Evolutionary conservation across 2,888 invertebrate genomes (phyloP), one percentile per base, ranked within the genome.

Genomic region (Hartigia nigra): DNA sequence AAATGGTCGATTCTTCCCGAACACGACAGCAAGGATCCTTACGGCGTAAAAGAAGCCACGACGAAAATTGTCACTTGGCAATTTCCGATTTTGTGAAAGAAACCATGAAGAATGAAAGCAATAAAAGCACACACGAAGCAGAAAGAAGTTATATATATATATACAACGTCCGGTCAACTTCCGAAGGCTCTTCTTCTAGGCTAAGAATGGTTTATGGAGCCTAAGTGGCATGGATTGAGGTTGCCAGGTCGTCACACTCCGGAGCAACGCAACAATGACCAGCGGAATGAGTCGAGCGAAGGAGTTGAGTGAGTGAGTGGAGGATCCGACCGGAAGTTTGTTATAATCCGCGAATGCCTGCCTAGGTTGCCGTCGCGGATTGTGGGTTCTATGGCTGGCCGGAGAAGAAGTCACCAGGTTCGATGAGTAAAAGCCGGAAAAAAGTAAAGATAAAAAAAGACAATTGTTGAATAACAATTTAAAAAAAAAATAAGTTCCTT

Each of bases 201-300:
- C 39, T 39, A 39, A 39, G 39, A 39, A 23, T 39, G 23, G 23
- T 39, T 82, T 81, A 82, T 79, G 80, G 80, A 78, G 81, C 80
- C 79, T 80, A 81, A 82, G 80, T 80, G 84, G 82, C 83, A 84
- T 81, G 87, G 84, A 89, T 88, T 87, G 88, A 89, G 89, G 88
- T 87, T 89, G 88, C 83, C 87, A 83, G 88, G 88, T 89, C 89
- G 89, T 89, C 89, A 89, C 89, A 88, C 88, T 89, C 86, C 83
- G 84, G 85, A 86, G 86, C 87, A 85, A 84, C 86, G 87, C 87
- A 88, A 89, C 89, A 89, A 89, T 89, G 87, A 89, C 87, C 87
- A 86, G 80, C 79, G 81, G 84, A 83, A 86, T 84, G 85, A 85
- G 82, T 77, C 34, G 37, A 77, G 70, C 74, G 78, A 81, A 81